phyloP scores from a whole-genome alignment of 2,888 invertebrate genomes.

The Theodoxus fluviatilis region DNA sequence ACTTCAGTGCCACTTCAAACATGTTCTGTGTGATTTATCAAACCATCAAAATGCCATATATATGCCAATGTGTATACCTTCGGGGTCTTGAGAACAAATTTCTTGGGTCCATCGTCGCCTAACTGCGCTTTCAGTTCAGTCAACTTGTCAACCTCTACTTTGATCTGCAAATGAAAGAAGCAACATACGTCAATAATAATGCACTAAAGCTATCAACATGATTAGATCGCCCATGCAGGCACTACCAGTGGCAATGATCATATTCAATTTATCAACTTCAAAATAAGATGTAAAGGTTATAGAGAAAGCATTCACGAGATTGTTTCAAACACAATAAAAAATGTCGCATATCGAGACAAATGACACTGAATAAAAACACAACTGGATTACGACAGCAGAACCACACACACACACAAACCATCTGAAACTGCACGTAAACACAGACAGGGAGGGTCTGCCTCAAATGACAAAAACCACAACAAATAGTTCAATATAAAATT shows the following conservation, averaged over 20 bases:
- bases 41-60: neutral
- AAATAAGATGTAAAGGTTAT: neutral
- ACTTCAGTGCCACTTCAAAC: too few species aligned
- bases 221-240: neutral
- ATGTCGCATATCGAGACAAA: too few species aligned
- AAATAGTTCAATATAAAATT: too few species aligned
- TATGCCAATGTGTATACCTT: constrained; percentile 68
- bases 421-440: too few species aligned
- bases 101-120: constrained; percentile 68
- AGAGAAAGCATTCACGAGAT: neutral
- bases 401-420: too few species aligned
- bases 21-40: too few species aligned
- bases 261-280: neutral
- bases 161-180: constrained; percentile 73
- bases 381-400: too few species aligned
- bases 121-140: constrained; percentile 81
- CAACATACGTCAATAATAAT: neutral
- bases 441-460: too few species aligned
- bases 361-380: too few species aligned
- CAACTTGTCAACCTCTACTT: constrained; percentile 83
- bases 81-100: constrained; percentile 86
- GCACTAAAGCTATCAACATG: neutral
- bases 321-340: neutral
- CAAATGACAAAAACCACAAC: too few species aligned
- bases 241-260: neutral